These are phyloP conservation scores for Semicossyphus pulcher DNA, from an alignment of 2,113 vertebrate genomes.

Conservation along the genomic window DNA sequence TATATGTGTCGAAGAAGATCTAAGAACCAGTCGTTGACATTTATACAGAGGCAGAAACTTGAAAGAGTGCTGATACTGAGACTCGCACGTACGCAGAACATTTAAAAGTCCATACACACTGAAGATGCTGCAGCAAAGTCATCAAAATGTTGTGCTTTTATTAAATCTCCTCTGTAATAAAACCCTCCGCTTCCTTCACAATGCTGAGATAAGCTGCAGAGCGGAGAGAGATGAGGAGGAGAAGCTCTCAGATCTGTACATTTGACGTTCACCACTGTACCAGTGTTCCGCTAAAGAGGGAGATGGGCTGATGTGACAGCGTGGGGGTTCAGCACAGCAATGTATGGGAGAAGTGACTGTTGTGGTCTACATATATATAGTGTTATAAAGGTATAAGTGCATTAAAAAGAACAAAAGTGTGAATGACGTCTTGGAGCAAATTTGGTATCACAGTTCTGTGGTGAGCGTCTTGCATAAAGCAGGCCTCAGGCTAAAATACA, in stretches of 20 bases:
- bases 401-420: conserved; percentile 8
- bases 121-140: conserved; percentile 59
- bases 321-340: conserved; percentile 11
- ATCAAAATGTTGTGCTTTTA: conserved; percentile 68
- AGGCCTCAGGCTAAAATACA: conserved; percentile 48
- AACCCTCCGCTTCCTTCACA: conserved; percentile 48
- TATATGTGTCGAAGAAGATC: conserved; percentile 37
- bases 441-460: conserved; percentile 12
- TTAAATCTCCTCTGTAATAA: conserved; percentile 66
- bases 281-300: conserved; percentile 5
- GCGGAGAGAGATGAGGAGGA: conserved; percentile 33
- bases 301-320: conserved; percentile 4
- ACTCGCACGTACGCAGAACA: conserved; percentile 17
- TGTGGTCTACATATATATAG: neutral
- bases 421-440: conserved; percentile 10
- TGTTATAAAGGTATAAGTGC: neutral
- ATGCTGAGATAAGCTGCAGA: conserved; percentile 60
- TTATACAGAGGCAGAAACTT: conserved; percentile 31
- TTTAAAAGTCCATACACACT: neutral
- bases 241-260: conserved; percentile 37
- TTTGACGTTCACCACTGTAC: conserved; percentile 9
- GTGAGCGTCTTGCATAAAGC: conserved; percentile 33
- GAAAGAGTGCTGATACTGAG: conserved; percentile 46
- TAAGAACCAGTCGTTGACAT: conserved; percentile 18
- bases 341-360: neutral